Evolutionary conservation across 1,140 invertebrate genomes (phyloP).

Genomic region (Hycleus cichorii): DNA sequence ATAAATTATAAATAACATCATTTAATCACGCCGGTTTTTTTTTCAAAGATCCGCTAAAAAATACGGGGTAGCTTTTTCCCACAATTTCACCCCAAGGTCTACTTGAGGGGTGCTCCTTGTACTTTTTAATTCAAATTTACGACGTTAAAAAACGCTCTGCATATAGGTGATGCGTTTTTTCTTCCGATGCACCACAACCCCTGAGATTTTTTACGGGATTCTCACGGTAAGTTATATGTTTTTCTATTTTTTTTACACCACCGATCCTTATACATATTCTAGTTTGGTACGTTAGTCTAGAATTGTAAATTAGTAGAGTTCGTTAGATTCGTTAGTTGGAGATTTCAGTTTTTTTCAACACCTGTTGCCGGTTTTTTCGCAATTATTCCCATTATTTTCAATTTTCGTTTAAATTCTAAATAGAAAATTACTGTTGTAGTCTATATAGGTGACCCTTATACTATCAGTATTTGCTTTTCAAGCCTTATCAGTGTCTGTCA

Average conservation of each 20-base stretch:
- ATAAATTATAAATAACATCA: conserved; percentile 18
- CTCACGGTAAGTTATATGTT: conserved; percentile 19
- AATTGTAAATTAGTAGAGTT: conserved; percentile 4
- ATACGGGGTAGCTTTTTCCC: conserved; percentile 14
- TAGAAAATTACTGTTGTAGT: neutral
- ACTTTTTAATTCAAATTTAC: conserved; percentile 10
- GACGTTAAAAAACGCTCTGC: conserved; percentile 9
- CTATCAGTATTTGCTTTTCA: conserved; percentile 27
- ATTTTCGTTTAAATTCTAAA: neutral
- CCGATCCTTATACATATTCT: too few relatives aligned
- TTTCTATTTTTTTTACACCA: conserved; percentile 1
- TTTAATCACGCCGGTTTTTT: conserved; percentile 5
- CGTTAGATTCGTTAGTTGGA: neutral
- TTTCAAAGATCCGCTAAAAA: conserved; percentile 1
- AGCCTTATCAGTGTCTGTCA: conserved; percentile 20
- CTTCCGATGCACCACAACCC: neutral
- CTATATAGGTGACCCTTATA: conserved; percentile 7
- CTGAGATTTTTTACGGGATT: conserved; percentile 11
- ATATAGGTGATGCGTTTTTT: conserved; percentile 3
- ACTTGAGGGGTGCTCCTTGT: conserved; percentile 3
- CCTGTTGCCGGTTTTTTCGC: conserved; percentile 11
- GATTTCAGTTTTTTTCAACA: conserved; percentile 7
- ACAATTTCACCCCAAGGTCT: neutral
- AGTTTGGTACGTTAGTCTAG: neutral
- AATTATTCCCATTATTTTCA: neutral